Base-by-base conservation (phyloP, 2,797 vertebrate species). In the Artibeus lituratus region DNA sequence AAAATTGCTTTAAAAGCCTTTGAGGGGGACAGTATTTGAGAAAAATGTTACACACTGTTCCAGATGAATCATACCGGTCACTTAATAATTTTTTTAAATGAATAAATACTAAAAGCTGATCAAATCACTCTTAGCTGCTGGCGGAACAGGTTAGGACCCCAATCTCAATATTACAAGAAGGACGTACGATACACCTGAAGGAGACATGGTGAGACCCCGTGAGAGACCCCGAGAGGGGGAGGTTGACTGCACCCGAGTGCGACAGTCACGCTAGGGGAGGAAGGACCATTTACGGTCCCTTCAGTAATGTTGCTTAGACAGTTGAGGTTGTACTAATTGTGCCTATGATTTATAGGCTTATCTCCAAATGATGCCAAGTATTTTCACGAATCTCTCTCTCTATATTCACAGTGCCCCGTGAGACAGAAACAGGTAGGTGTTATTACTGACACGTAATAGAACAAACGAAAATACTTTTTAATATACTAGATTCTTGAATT, bases 311-410 rank as follows among this genome's bases (percentile, higher is more conserved):
- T 62, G 82, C 32, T 82, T 69, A 85, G 47, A 55, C 26, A 57
- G 39, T 65, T 93, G 24, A 1, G 3, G n/a, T 65, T 74, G 74
- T 59, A 57, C 57, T 83, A 74, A 70, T 1, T 7, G 57, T 22
- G 7, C 16, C 19, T 59, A 37, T 24, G 39, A 67, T 62, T 95
- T 74, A 37, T 44, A 84, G 42, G n/a, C 15, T 26, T 81, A 55
- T 57, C 95, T 69, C 53, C 89, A 85, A 80, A 78, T 35, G 35
- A 94, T 77, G 78, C 3, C 9, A 84, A 89, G 32, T 92, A 32
- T 90, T 94, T 96, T 90, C 35, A 87, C 24, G 87, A 92, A 44
- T 32, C 53, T 70, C 74, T 87, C 74, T 84, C 49, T 55, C 2
- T 81, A 69, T 78, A 94, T 95, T 80, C n/a, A 74, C 67, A 90